Base-by-base conservation (phyloP, 2,113 vertebrate genomes). In the Acanthisitta chloris region DNA sequence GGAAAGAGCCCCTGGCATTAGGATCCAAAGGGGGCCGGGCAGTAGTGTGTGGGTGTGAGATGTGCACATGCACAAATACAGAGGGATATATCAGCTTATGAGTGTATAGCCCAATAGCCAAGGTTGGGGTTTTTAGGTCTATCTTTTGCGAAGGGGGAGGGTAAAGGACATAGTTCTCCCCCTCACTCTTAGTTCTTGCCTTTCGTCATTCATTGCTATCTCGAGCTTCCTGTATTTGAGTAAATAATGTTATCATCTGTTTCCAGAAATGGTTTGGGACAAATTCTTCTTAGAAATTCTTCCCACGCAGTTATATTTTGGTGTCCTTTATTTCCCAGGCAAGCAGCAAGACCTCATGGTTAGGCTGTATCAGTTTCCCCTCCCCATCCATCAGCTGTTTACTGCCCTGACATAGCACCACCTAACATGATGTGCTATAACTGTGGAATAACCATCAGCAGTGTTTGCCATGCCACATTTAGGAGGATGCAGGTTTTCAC, bases 231-330 rank as follows among this genome's bases (percentile, higher is more conserved):
- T 92, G 89, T 92, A 89, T 94, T 97, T 96, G 95, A 94, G 96
- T 96, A 98, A 97, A 96, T 98, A 95, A 95, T 93, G 92, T 96
- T 97, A 97, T 97, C 96, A 96, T 97, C 89, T 95, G 66, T 98
- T 98, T 98, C 94, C 94, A 97, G 96, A 97, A 97, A 96, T 80
- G 91, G 82, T 89, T 95, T 96, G 86, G 83, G 90, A 96, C 95
- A 93, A 94, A 91, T 95, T 97, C 96, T 97, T 96, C 97, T 98
- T 96, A 95, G 97, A 98, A 98, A 91, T 71, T 67, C 93, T 97
- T 97, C 96, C 96, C 96, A 97, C 90, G n/a, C 91, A 84, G 95
- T 96, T 96, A 36, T 95, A 94, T 96, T 97, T 97, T 20, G 52
- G 80, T 96, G 64, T 93, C 81, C 73, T 83, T 90, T 91, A 91